phyloP scores from a whole-genome alignment of 2,888 invertebrate species.

The Ochropleura plecta region DNA sequence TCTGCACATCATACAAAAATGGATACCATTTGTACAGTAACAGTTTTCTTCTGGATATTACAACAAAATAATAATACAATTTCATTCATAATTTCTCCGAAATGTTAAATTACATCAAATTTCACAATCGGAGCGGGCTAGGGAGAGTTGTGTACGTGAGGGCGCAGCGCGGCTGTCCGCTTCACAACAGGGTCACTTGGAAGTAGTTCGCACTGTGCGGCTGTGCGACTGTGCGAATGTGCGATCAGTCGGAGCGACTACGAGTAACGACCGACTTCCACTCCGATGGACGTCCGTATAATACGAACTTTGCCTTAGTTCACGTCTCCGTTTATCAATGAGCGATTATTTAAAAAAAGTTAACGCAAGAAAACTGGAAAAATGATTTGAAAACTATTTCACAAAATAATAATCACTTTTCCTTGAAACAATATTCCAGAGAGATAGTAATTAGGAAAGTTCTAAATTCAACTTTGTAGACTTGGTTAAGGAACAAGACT shows the following conservation, averaged over 20 bases:
- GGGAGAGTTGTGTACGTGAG: constrained; percentile 3
- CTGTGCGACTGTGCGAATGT: background rate
- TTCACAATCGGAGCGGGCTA: background rate
- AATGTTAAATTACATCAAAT: background rate
- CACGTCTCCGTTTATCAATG: background rate
- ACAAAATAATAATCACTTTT: background rate
- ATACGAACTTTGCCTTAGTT: constrained; percentile 12
- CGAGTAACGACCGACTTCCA: constrained; percentile 29
- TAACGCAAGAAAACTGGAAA: background rate
- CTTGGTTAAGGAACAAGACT: background rate
- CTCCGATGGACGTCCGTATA: constrained; percentile 7
- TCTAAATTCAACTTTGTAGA: constrained; percentile 9
- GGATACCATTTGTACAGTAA: background rate
- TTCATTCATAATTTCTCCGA: background rate
- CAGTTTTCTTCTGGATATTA: background rate
- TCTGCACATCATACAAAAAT: background rate
- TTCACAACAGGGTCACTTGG: constrained; percentile 40
- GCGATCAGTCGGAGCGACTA: constrained; percentile 22
- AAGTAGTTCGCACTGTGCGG: background rate
- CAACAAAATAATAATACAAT: background rate
- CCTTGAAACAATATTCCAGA: constrained; percentile 1
- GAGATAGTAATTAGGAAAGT: constrained; percentile 18
- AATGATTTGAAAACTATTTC: constrained; percentile 10
- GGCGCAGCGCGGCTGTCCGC: constrained; percentile 4
- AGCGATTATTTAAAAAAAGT: background rate